phyloP scores from a whole-genome alignment of 2,888 invertebrate species.

The Melitaea athalia region DNA sequence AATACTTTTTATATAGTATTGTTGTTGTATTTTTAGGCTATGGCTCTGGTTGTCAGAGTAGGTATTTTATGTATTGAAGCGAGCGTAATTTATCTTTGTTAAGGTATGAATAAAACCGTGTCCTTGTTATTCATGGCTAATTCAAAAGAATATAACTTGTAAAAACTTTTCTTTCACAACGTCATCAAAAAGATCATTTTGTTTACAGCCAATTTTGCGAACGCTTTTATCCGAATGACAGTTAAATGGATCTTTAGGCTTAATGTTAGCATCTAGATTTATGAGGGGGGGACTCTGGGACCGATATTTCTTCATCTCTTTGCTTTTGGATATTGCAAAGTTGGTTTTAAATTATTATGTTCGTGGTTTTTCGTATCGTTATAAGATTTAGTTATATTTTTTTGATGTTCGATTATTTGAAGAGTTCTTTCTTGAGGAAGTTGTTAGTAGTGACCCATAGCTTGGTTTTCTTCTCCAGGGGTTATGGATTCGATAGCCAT shows the following conservation, averaged over 20 bases:
- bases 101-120: not conserved
- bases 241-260: conserved; percentile 28
- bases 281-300: conserved; percentile 3
- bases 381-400: not conserved
- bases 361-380: no score
- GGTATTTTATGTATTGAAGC: no score
- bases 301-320: not conserved
- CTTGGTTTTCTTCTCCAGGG: no score
- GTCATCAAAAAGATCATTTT: conserved; percentile 14
- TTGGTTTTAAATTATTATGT: not conserved
- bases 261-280: conserved; percentile 24
- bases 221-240: conserved; percentile 19
- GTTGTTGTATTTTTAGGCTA: no score
- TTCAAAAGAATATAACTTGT: not conserved
- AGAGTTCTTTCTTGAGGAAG: no score
- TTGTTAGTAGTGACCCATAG: no score
- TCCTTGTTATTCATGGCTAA: not conserved
- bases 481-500: no score
- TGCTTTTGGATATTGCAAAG: not conserved
- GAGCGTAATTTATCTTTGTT: not conserved
- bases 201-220: conserved; percentile 17
- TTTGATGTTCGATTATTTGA: not conserved
- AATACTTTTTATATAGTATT: no score
- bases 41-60: no score
- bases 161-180: conserved; percentile 10